phyloP scores from a whole-genome alignment of 1,140 invertebrate genomes.

The Vollenhovia emeryi region DNA sequence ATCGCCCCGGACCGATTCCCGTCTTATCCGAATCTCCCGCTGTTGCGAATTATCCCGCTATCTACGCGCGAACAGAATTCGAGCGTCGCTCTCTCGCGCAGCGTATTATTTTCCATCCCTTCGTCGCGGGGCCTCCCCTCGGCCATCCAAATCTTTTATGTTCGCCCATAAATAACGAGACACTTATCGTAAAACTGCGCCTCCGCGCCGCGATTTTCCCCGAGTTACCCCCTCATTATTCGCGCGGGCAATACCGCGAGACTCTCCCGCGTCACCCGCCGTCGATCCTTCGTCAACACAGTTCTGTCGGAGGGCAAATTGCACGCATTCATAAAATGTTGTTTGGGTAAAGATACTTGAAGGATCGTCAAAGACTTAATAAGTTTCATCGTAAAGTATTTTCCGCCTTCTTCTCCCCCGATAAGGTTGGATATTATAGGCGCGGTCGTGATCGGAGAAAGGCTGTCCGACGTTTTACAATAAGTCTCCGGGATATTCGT shows the following conservation, averaged over 20 bases:
- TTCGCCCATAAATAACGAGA: constrained; percentile 44
- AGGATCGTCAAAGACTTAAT: not conserved
- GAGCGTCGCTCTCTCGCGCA: not conserved
- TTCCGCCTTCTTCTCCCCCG: not conserved
- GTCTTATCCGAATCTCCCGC: constrained; percentile 39
- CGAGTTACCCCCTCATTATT: constrained; percentile 38
- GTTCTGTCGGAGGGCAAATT: not conserved
- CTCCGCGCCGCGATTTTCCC: constrained; percentile 22
- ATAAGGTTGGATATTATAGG: not conserved
- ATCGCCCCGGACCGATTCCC: constrained; percentile 8
- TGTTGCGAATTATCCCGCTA: constrained; percentile 16
- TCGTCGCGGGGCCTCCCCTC: not conserved
- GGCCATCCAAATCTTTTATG: constrained; percentile 50
- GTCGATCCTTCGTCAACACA: not conserved
- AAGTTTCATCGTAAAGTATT: not conserved
- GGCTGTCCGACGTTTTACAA: too few species aligned
- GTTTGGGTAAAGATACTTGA: not conserved
- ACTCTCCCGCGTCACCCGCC: not conserved
- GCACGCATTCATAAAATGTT: not conserved
- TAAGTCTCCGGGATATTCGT: too few species aligned
- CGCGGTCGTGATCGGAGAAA: too few species aligned
- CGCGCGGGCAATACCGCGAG: not conserved
- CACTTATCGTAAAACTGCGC: constrained; percentile 49
- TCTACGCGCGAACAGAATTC: not conserved
- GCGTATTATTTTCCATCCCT: constrained; percentile 10